A percentile compares a stretch with the other conserved stretches of the same genome.
Evolutionary conservation across 2,797 vertebrate genomes (phyloP).

Genomic region (Natrix natrix): DNA sequence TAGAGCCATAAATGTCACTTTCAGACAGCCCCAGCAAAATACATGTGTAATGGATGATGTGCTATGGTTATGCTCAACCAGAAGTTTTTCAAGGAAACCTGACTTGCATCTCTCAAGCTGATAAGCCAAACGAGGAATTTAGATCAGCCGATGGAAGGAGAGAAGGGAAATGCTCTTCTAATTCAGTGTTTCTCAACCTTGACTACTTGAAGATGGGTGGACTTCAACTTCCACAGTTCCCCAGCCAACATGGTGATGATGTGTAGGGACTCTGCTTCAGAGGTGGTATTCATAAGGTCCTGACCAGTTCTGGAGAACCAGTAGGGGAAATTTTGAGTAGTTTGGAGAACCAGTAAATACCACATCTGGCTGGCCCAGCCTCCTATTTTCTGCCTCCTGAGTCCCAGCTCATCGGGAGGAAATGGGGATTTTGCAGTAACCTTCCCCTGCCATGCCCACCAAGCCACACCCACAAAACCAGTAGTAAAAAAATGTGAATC

Average conservation of each 20-base stretch:
- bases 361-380: no score
- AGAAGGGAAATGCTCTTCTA: conserved; percentile 14
- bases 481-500: no score
- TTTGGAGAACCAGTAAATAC: no score
- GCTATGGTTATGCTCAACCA: conserved; percentile 65
- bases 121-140: conserved; percentile 57
- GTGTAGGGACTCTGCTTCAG: neutral
- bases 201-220: neutral
- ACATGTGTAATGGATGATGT: conserved; percentile 67
- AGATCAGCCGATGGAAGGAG: conserved; percentile 38
- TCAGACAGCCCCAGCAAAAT: conserved; percentile 68
- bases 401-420: no score
- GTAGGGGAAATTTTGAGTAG: no score
- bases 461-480: no score
- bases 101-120: conserved; percentile 52
- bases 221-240: neutral
- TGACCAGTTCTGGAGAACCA: no score
- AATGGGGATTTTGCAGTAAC: no score
- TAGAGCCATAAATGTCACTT: conserved; percentile 79
- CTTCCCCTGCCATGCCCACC: no score
- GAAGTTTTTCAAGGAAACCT: conserved; percentile 60
- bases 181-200: neutral
- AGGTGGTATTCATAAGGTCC: no score
- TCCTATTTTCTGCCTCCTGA: no score
- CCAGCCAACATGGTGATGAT: neutral